A percentile compares a stretch with the other conserved stretches of the same genome.
Conservation (phyloP, 2,113 vertebrate species). For the Pungitius pungitius region DNA sequence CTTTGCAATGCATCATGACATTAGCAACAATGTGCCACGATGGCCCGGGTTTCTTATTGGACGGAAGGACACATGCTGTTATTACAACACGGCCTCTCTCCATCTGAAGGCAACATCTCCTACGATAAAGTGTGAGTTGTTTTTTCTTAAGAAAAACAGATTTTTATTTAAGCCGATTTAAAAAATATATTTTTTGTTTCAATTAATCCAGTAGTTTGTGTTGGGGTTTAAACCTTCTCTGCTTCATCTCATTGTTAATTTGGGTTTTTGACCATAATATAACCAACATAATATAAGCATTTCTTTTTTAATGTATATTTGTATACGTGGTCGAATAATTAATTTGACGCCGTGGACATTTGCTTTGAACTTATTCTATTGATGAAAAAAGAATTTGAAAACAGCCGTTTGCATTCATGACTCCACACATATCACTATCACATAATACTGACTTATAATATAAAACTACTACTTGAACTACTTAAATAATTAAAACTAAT, state of each 20-base stretch:
- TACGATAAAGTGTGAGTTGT: neutral
- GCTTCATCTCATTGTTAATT: neutral
- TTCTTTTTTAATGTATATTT: too few species aligned
- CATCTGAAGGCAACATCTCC: constrained; percentile 1
- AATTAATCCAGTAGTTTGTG: neutral
- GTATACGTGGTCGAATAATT: neutral
- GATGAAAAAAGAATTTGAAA: neutral
- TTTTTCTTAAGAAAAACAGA: neutral
- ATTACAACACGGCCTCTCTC: neutral
- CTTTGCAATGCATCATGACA: constrained; percentile 25
- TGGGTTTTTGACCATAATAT: neutral
- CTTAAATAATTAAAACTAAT: neutral
- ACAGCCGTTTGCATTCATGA: too few species aligned
- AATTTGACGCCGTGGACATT: neutral
- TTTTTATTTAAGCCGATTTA: neutral
- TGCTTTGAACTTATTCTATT: neutral
- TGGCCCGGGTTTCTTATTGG: neutral
- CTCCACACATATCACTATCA: too few species aligned
- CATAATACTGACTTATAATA: too few species aligned
- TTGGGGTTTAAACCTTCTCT: neutral
- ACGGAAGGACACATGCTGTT: neutral
- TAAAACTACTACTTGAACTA: neutral
- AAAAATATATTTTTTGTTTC: neutral
- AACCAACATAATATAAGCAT: too few species aligned
- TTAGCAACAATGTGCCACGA: neutral